phyloP scores from a whole-genome alignment of 2,888 invertebrate species.

The Drosophila maculinotata region DNA sequence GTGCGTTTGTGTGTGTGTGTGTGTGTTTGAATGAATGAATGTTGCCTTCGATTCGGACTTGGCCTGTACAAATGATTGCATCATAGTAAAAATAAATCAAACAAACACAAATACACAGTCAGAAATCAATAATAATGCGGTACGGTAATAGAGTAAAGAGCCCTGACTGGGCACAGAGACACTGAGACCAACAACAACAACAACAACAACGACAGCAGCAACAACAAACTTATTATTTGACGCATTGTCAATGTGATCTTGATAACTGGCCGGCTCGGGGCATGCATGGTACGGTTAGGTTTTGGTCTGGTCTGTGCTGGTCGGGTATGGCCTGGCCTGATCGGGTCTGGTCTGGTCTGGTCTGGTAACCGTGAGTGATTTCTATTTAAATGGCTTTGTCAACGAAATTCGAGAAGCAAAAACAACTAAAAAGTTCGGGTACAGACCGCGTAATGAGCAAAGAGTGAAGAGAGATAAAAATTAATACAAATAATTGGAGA shows the following conservation, averaged over 20 bases:
- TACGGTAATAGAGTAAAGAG: conserved; percentile 62
- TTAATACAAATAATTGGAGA: conserved; percentile 63
- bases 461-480: conserved; percentile 77
- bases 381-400: conserved; percentile 83
- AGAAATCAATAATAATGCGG: conserved; percentile 56
- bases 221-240: conserved; percentile 72
- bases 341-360: conserved; percentile 19
- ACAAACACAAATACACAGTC: conserved; percentile 12
- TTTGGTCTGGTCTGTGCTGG: conserved; percentile 5
- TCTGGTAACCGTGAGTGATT: conserved; percentile 68
- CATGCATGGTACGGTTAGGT: conserved; percentile 15
- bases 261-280: conserved; percentile 65
- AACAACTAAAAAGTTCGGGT: conserved; percentile 54
- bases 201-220: conserved; percentile 30
- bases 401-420: conserved; percentile 75
- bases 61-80: conserved; percentile 69
- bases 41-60: conserved; percentile 45
- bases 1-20: background rate
- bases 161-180: conserved; percentile 23
- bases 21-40: conserved; percentile 55
- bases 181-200: conserved; percentile 31
- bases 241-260: conserved; percentile 81
- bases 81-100: conserved; percentile 64
- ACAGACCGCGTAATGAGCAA: conserved; percentile 64
- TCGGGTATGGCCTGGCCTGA: conserved; percentile 34